phyloP scores from a whole-genome alignment of 1,140 invertebrate genomes.

The Ctenoplectra terminalis region DNA sequence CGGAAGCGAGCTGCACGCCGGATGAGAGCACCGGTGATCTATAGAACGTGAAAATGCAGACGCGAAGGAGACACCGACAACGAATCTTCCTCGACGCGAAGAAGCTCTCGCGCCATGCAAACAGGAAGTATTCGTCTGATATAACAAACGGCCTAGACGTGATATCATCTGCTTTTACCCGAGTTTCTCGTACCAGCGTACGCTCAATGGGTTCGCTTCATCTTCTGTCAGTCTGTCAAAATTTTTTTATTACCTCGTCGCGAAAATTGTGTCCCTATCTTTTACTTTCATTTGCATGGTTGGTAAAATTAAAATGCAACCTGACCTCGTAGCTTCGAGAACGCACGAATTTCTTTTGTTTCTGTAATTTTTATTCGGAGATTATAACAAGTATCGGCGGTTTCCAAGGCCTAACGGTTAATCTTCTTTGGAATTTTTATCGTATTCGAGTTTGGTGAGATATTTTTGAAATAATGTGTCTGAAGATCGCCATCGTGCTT shows the following conservation, averaged over 20 bases:
- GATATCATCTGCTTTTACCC: constrained; percentile 26
- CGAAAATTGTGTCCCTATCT: neutral
- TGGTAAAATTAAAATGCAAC: no score
- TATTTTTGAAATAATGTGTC: neutral
- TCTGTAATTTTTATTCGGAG: no score
- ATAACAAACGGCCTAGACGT: constrained; percentile 26
- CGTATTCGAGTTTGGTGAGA: neutral
- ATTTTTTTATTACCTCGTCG: neutral
- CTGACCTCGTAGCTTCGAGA: no score
- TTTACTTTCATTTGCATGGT: neutral
- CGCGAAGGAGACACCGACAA: neutral
- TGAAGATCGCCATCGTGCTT: neutral
- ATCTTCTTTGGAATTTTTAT: neutral
- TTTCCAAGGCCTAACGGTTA: no score
- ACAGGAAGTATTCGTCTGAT: constrained; percentile 28
- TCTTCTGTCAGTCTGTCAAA: neutral
- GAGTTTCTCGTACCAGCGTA: neutral
- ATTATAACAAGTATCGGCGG: no score
- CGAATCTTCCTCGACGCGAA: neutral
- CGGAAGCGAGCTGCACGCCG: constrained; percentile 16
- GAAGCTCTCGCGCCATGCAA: neutral
- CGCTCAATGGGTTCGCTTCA: neutral
- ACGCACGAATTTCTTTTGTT: no score
- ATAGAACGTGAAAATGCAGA: constrained; percentile 35
- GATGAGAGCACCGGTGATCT: constrained; percentile 26